A percentile compares a stretch with the other conserved stretches of the same genome.
These are phyloP conservation scores for Lordiphosa clarofinis DNA, from an alignment of 1,140 invertebrate genomes.

Conservation along the genomic window DNA sequence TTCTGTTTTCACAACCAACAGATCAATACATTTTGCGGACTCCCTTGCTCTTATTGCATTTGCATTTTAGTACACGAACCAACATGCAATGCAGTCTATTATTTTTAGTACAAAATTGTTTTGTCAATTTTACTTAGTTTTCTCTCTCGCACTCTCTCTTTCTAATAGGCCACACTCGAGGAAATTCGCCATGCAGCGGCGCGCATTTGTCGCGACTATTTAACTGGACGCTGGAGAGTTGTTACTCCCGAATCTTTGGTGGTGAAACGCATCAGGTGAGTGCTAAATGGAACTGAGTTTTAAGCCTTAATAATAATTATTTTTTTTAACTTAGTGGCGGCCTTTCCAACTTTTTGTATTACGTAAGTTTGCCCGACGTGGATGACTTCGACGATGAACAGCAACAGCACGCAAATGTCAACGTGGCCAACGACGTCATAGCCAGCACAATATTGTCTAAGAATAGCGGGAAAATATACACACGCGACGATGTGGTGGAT, in stretches of 20 bases:
- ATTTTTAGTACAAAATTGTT: constrained; percentile 41
- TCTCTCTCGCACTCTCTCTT: constrained; percentile 10
- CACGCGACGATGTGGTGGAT: constrained; percentile 7
- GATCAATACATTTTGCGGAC: too few relatives aligned
- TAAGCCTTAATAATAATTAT: neutral
- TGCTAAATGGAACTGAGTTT: constrained; percentile 3
- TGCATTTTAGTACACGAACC: neutral
- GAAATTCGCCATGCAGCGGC: constrained; percentile 91
- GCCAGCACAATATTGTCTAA: constrained; percentile 34
- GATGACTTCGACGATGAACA: constrained; percentile 47
- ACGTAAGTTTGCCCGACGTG: constrained; percentile 85
- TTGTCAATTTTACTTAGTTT: constrained; percentile 44
- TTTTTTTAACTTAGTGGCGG: constrained; percentile 83
- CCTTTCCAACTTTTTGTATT: constrained; percentile 90
- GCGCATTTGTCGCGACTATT: constrained; percentile 91
- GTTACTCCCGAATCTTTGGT: constrained; percentile 87
- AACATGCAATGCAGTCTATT: constrained; percentile 13
- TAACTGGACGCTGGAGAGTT: constrained; percentile 92
- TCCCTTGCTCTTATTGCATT: neutral
- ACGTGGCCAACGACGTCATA: constrained; percentile 47
- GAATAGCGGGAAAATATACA: constrained; percentile 26
- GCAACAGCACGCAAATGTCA: constrained; percentile 40
- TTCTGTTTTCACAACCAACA: too few relatives aligned
- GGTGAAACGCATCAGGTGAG: constrained; percentile 90
- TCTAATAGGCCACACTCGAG: constrained; percentile 73